Percentiles rank a stretch among this genome's conserved stretches.
Conservation (phyloP, 2,113 vertebrate genomes). For the Podarcis raffonei region DNA sequence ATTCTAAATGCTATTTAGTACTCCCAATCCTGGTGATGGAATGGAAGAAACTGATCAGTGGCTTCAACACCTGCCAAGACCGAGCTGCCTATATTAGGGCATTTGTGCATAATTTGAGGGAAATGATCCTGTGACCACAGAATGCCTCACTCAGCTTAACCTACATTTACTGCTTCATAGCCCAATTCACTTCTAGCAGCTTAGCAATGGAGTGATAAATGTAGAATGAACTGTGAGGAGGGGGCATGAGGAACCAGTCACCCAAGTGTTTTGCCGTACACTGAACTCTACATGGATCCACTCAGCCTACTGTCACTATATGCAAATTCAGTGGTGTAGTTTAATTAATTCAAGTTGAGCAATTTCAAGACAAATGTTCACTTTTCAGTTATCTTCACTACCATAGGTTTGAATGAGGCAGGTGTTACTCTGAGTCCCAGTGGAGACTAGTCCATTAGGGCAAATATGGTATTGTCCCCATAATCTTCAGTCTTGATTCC, state of each 20-base stretch:
- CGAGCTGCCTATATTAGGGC: neutral
- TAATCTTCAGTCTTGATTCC: too few relatives aligned
- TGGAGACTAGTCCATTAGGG: too few relatives aligned
- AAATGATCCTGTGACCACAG: neutral
- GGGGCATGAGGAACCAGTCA: neutral
- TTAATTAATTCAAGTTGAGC: neutral
- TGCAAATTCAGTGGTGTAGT: neutral
- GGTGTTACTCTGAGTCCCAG: too few relatives aligned
- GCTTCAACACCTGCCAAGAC: neutral
- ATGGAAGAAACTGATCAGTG: neutral
- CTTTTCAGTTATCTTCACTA: too few relatives aligned
- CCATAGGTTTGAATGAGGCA: neutral
- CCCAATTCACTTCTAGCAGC: neutral
- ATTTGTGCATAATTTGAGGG: neutral
- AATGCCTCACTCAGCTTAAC: neutral
- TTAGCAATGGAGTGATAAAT: neutral
- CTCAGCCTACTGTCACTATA: neutral
- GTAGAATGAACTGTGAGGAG: neutral
- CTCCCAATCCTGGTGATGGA: neutral
- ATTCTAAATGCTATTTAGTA: neutral
- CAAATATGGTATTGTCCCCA: too few relatives aligned
- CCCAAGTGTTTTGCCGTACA: neutral
- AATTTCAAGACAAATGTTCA: neutral
- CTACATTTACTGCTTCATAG: neutral
- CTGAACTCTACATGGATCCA: neutral